Percentiles rank a stretch among this genome's conserved stretches.
phyloP scores from a whole-genome alignment of 2,113 vertebrate genomes.

The Hippocampus zosterae region DNA sequence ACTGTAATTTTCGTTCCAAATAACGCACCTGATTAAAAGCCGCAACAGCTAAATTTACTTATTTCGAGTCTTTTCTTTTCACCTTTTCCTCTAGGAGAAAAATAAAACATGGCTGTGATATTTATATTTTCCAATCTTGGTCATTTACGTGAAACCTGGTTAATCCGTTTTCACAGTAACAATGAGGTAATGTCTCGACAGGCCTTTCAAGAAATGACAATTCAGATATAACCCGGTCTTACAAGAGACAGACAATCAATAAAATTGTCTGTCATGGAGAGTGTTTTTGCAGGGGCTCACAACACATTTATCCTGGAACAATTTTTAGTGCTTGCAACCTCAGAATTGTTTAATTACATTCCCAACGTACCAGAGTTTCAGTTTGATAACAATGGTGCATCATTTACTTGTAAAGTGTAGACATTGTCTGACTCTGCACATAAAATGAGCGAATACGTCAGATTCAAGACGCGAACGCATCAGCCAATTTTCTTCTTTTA shows the following conservation, averaged over 20 bases:
- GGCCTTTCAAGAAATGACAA: conserved; percentile 54
- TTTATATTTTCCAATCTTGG: conserved; percentile 48
- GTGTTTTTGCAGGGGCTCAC: conserved; percentile 40
- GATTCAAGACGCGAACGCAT: too few species aligned
- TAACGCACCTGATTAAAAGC: too few species aligned
- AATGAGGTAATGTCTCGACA: conserved; percentile 71
- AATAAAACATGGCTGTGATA: conserved; percentile 26
- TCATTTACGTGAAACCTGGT: conserved; percentile 67
- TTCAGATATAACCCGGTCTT: conserved; percentile 55
- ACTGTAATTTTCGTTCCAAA: too few species aligned
- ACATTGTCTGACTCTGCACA: too few species aligned
- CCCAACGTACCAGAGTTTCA: conserved; percentile 9
- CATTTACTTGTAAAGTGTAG: not conserved
- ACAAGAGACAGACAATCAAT: conserved; percentile 64
- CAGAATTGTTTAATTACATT: conserved; percentile 4
- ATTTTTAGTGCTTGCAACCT: conserved; percentile 17
- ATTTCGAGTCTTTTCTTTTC: too few species aligned
- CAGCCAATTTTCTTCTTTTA: too few species aligned
- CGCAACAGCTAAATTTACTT: too few species aligned
- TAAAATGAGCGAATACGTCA: too few species aligned
- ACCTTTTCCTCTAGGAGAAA: too few species aligned
- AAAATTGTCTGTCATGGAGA: conserved; percentile 49
- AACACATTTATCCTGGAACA: conserved; percentile 12
- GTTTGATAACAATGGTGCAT: conserved; percentile 5
- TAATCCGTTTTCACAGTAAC: conserved; percentile 64